Base-by-base conservation (phyloP, 2,888 invertebrate genomes). In the Campoplex nolae region DNA sequence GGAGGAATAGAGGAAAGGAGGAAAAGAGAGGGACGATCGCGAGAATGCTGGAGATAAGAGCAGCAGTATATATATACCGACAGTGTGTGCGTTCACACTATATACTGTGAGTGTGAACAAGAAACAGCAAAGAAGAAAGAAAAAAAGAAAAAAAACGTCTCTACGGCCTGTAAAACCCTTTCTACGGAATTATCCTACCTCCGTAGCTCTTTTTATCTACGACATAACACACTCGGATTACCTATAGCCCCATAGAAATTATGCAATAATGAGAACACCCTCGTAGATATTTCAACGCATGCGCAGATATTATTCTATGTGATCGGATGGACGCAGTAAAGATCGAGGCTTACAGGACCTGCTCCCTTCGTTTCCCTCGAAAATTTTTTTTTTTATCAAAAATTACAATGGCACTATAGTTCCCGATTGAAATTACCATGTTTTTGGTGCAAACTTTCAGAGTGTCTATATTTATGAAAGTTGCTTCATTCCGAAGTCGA, bases 11-110 rank as follows among this genome's bases (percentile, higher is more conserved):
- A 68, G 7, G 35, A 18, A 51, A 28, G 65, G 71, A 38, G 32
- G 65, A 9, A 51, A 13, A 18, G 58, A 51, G 45, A 32, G 51
- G 58, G 38, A 28, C 83, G 32, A 68, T 35, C 67, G 54, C 56
- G 38, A 58, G 83, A 74, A 78, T 77, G 80, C 76, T 82, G 76
- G 80, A 78, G 80, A 92, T 91, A 92, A 92, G 91, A 90, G 89
- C 90, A 89, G 88, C 90, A 88, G 88, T 84, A 77, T 54, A 83
- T 54, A 83, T 54, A 85, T 38, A 38, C 38, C 85, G 90, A 88
- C 89, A 42, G 73, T 38, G 73, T 38, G 73, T 89, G 89, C 89
- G 89, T 90, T 88, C 89, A 84, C 88, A 23, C 23, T 23, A 23
- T 23, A 23, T 86, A 87, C 4, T 38, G 38, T 87, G 87, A 88